phyloP scores from a whole-genome alignment of 2,797 vertebrate genomes.

The Melanotaenia boesemani region DNA sequence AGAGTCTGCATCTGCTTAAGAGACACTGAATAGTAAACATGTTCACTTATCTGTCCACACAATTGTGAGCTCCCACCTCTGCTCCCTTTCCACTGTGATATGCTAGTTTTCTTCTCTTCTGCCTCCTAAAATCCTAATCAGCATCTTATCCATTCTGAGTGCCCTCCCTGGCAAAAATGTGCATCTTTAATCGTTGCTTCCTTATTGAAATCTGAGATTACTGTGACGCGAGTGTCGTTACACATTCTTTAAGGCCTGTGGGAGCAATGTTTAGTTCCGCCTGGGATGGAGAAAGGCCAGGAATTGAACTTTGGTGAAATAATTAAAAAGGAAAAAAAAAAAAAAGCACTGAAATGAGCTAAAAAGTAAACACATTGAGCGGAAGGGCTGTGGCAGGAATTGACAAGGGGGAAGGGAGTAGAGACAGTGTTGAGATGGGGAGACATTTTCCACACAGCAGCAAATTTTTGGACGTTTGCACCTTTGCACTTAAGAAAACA shows the following conservation, averaged over 20 bases:
- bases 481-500: conserved; percentile 77
- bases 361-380: conserved; percentile 71
- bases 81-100: conserved; percentile 2
- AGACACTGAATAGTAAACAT: conserved; percentile 51
- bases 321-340: conserved; percentile 21
- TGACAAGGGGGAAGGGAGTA: conserved; percentile 44
- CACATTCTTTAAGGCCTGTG: conserved; percentile 58
- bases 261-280: conserved; percentile 71
- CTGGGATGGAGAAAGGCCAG: conserved; percentile 48
- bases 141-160: conserved; percentile 10
- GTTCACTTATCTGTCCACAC: conserved; percentile 34
- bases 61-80: conserved; percentile 29
- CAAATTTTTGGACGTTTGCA: conserved; percentile 72
- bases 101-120: conserved; percentile 21
- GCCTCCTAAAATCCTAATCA: conserved; percentile 8
- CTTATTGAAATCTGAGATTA: conserved; percentile 30
- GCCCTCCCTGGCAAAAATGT: conserved; percentile 7
- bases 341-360: conserved; percentile 62
- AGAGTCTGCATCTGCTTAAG: conserved; percentile 34
- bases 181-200: conserved; percentile 45
- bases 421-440: conserved; percentile 61
- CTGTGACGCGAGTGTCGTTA: conserved; percentile 61
- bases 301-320: conserved; percentile 62
- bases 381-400: conserved; percentile 62
- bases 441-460: conserved; percentile 70